Evolutionary conservation across 2,797 vertebrate genomes (phyloP).

Genomic region (Peromyscus eremicus): DNA sequence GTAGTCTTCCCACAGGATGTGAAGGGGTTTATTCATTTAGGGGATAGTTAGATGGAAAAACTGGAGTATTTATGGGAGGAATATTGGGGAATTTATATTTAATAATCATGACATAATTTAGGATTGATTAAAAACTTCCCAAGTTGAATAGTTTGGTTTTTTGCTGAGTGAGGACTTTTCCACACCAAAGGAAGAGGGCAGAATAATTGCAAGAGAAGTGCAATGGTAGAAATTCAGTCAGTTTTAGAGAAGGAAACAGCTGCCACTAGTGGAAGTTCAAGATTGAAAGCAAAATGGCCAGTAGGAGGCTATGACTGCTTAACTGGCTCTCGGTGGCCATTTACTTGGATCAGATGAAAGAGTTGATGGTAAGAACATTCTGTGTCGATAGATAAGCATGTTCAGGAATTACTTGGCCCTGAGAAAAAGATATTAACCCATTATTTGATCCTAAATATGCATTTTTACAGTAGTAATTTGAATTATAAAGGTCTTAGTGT

Average conservation of each 20-base stretch:
- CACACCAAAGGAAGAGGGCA: too few species aligned
- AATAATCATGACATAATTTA: constrained; percentile 18
- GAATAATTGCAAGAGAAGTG: constrained; percentile 21
- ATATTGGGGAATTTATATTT: constrained; percentile 10
- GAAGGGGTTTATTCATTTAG: constrained; percentile 1
- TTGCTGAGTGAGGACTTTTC: not conserved
- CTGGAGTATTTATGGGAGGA: constrained; percentile 6
- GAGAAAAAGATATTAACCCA: not conserved
- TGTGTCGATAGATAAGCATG: not conserved
- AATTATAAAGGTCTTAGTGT: constrained; percentile 21
- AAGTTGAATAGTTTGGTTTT: constrained; percentile 28
- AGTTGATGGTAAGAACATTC: constrained; percentile 41
- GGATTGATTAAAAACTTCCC: constrained; percentile 41
- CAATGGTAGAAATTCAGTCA: not conserved
- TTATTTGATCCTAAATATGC: not conserved
- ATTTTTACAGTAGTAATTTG: not conserved
- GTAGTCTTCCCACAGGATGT: constrained; percentile 7
- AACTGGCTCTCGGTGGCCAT: not conserved
- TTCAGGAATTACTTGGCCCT: constrained; percentile 35
- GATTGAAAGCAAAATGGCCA: not conserved
- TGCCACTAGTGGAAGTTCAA: not conserved
- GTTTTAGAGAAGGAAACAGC: constrained; percentile 33
- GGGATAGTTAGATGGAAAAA: constrained; percentile 28
- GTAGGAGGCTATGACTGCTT: not conserved
- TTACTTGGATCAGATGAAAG: not conserved